phyloP scores from a whole-genome alignment of 1,140 invertebrate species.

The Drosophila lini region DNA sequence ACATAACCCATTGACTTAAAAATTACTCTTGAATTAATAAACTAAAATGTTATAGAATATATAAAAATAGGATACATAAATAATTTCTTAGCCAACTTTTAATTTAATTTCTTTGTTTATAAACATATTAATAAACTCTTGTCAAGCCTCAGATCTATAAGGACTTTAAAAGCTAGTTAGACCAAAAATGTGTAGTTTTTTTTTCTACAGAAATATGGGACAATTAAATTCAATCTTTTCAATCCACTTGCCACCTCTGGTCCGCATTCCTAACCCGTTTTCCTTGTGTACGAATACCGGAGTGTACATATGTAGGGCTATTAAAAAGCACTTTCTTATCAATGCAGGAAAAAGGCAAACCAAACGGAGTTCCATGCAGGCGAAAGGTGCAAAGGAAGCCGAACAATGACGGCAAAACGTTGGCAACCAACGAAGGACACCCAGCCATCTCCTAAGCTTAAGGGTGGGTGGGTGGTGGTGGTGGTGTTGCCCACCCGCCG shows the following conservation, averaged over 20 bases:
- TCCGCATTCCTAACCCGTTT: background rate
- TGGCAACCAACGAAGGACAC: constrained; percentile 33
- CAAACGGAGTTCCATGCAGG: constrained; percentile 62
- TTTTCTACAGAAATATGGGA: background rate
- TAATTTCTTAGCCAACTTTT: background rate
- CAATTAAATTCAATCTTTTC: constrained; percentile 35
- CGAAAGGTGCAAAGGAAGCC: constrained; percentile 59
- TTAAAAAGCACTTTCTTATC: constrained; percentile 76
- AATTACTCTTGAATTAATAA: too few species aligned
- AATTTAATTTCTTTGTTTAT: background rate
- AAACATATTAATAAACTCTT: background rate
- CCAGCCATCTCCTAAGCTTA: background rate
- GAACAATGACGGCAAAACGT: constrained; percentile 45
- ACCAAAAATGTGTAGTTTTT: background rate
- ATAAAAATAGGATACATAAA: too few species aligned
- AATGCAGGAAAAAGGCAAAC: constrained; percentile 51
- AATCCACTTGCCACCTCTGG: constrained; percentile 2
- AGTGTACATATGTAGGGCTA: constrained; percentile 56
- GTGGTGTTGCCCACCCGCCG: constrained; percentile 6
- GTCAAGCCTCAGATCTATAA: background rate
- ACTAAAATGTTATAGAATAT: background rate
- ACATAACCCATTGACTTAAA: too few species aligned
- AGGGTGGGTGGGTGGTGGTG: background rate
- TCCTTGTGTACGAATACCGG: constrained; percentile 30
- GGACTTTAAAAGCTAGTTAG: background rate